Percentiles rank a stretch among this genome's conserved stretches.
Evolutionary conservation across 2,797 vertebrate species (phyloP).

Genomic region (Platyrinchus mystaceus): DNA sequence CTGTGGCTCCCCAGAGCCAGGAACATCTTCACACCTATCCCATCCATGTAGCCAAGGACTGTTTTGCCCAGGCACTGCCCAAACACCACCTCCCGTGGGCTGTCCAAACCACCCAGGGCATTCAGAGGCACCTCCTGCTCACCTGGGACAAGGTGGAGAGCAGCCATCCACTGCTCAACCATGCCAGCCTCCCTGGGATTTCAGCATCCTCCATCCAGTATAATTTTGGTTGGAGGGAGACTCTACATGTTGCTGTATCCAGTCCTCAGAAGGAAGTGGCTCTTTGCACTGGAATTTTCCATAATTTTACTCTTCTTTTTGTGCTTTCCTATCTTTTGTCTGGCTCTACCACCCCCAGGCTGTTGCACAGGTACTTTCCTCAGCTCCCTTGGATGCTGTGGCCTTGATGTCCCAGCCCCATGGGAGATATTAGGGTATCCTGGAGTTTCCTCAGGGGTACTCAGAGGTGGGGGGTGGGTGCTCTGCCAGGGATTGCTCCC

Average conservation of each 20-base stretch:
- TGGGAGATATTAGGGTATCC: rapidly evolving
- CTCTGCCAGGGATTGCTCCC: not conserved
- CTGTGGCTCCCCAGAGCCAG: not conserved
- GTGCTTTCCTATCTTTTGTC: not conserved
- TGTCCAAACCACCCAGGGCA: not conserved
- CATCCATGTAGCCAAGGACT: not conserved
- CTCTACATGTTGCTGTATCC: not conserved
- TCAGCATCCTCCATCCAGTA: not conserved
- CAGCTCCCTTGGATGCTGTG: not conserved
- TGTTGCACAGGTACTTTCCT: not conserved
- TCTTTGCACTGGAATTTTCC: not conserved
- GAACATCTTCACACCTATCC: rapidly evolving
- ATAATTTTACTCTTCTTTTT: not conserved
- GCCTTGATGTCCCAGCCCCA: not conserved
- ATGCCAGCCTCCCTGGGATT: not conserved
- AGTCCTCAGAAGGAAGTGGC: not conserved
- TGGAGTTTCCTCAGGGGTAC: not conserved
- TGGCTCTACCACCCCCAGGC: not conserved
- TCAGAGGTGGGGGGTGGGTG: not conserved
- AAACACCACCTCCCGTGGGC: not conserved
- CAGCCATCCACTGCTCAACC: not conserved
- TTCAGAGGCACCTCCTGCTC: not conserved
- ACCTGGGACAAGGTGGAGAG: not conserved
- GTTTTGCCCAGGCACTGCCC: not conserved
- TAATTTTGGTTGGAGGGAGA: not conserved